phyloP scores from a whole-genome alignment of 2,888 invertebrate species.

The Strigamia transsilvanica region DNA sequence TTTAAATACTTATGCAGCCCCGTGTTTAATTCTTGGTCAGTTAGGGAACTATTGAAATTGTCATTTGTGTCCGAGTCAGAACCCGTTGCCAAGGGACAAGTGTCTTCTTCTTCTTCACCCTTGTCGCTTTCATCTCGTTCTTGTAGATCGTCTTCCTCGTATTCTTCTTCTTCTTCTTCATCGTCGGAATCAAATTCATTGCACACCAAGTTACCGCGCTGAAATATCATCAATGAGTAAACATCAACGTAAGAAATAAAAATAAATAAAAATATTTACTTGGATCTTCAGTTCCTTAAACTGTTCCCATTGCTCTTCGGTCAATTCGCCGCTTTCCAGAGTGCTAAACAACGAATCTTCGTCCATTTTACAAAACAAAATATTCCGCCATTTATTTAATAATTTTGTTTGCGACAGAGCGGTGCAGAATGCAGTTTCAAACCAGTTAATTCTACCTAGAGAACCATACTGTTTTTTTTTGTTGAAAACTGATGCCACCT shows the following conservation, averaged over 20 bases:
- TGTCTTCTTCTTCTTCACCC: constrained; percentile 52
- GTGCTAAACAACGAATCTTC: constrained; percentile 1
- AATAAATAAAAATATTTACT: constrained; percentile 49
- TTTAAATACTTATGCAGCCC: constrained; percentile 22
- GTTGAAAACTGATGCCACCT: too few relatives aligned
- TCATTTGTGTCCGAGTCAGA: constrained; percentile 12
- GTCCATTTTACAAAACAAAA: constrained; percentile 13
- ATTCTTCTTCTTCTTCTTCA: constrained; percentile 50
- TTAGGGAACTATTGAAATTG: neutral
- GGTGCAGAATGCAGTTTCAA: too few relatives aligned
- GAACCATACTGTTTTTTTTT: too few relatives aligned
- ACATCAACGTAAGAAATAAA: neutral
- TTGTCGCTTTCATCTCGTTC: constrained; percentile 49
- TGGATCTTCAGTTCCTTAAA: constrained; percentile 49
- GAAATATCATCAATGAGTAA: neutral
- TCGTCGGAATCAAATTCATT: constrained; percentile 52
- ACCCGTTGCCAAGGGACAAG: neutral
- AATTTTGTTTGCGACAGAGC: neutral
- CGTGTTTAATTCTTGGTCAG: constrained; percentile 12
- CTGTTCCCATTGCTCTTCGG: constrained; percentile 52
- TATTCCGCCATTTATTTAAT: constrained; percentile 6
- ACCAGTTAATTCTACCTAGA: too few relatives aligned
- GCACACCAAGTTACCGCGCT: constrained; percentile 9
- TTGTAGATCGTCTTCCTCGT: constrained; percentile 53
- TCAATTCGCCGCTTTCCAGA: constrained; percentile 48